Base-by-base conservation (phyloP, 1,140 invertebrate genomes). In the Rhagoletis pomonella region DNA sequence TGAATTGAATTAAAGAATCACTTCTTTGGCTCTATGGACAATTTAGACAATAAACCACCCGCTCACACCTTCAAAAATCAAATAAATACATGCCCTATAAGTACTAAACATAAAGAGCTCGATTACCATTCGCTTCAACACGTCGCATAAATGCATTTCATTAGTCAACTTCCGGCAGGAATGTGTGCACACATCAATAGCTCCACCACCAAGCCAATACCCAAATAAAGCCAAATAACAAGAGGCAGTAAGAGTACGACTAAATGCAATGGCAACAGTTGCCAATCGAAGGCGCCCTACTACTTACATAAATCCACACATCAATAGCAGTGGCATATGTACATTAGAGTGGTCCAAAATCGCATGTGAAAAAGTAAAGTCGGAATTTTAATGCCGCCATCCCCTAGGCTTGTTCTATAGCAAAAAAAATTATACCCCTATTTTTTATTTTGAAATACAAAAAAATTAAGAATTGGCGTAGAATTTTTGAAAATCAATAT, bases 91-190 rank as follows among this genome's bases (percentile, higher is more conserved):
- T 7, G 1, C n/a, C 1, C 29, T 29, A 55, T 9, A 81, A 55
- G 47, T 55, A 50, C 73, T n/a, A 81, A 29, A 55, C 42, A 81
- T 81, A 55, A 10, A 5, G 5, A 55, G 73, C 14, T 29, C 29
- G 73, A 55, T 81, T 81, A 81, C 47, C 44, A 81, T 81, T 0
- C 73, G 47, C 73, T 81, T 58, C 73, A 81, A 81, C 73, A 55
- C 73, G 44, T n/a, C 47, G 73, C 47, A 81, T 81, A 81, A 81
- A 81, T 81, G 73, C 73, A 81, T 81, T 81, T 81, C 47, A 81
- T 81, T 81, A 81, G 73, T 81, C 73, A 81, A 81, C 73, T 81
- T 81, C 73, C 73, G 73, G 73, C 73, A 55, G 44, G 17, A 81
- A 81, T 29, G 73, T 81, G 73, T 29, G 73, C 73, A 81, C 47